phyloP scores from a whole-genome alignment of 2,113 vertebrate genomes.

The Axis porcinus region DNA sequence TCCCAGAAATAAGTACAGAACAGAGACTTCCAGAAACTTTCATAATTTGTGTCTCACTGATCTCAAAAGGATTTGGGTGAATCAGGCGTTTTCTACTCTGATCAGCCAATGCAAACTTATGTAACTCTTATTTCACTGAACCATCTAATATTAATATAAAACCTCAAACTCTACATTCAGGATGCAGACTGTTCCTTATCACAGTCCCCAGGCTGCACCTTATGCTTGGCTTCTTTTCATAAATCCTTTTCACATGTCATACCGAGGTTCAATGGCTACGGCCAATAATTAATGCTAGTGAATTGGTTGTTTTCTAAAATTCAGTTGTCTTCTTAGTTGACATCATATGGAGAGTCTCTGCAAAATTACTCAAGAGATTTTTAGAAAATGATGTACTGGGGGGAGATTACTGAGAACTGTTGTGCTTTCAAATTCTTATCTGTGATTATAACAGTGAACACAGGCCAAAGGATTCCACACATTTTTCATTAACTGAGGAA shows the following conservation, averaged over 20 bases:
- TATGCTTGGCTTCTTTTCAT: background rate
- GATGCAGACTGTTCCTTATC: background rate
- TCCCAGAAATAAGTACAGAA: background rate
- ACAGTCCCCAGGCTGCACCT: background rate
- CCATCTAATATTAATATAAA: background rate
- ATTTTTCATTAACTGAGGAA: slow-evolving; percentile 38
- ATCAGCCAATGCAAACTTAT: background rate
- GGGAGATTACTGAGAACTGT: background rate
- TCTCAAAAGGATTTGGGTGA: background rate
- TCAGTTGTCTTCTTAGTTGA: background rate
- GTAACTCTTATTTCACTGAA: background rate
- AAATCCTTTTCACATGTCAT: background rate
- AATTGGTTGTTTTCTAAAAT: background rate
- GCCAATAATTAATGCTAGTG: background rate
- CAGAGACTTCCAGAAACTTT: background rate
- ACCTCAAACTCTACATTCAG: background rate
- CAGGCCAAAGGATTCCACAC: background rate
- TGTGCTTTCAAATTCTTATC: slow-evolving; percentile 5
- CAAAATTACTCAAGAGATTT: background rate
- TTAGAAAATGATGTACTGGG: background rate
- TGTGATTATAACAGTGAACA: background rate
- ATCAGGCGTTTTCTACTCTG: background rate
- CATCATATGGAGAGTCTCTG: background rate
- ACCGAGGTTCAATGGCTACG: background rate
- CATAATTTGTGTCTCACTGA: background rate